Evolutionary conservation across 2,113 vertebrate species (phyloP).

Genomic region (Saccopteryx bilineata): DNA sequence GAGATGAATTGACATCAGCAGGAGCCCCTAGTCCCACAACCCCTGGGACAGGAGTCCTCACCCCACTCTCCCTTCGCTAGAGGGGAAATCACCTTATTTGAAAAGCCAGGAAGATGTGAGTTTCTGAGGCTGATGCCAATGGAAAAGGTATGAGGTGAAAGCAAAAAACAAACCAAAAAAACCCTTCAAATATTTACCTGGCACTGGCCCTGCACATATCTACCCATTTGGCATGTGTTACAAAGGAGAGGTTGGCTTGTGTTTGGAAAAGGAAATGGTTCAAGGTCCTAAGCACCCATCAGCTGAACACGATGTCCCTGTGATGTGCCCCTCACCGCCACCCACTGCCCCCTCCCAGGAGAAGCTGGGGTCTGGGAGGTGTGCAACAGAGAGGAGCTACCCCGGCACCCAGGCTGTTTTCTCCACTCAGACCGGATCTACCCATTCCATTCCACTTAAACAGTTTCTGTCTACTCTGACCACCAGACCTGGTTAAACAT

Average conservation of each 20-base stretch:
- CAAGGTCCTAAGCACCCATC: neutral
- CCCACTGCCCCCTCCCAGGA: neutral
- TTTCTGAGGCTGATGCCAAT: neutral
- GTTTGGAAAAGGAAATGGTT: neutral
- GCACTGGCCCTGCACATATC: neutral
- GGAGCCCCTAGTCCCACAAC: neutral
- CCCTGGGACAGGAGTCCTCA: neutral
- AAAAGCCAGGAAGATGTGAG: neutral
- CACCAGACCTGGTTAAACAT: neutral
- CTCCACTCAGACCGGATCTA: too few relatives aligned
- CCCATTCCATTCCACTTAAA: neutral
- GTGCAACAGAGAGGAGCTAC: accelerated
- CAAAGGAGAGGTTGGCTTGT: neutral
- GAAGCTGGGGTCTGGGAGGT: accelerated
- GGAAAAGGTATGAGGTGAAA: neutral
- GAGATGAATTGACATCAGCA: accelerated
- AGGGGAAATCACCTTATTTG: neutral
- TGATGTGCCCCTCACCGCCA: accelerated
- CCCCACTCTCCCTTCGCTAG: too few relatives aligned
- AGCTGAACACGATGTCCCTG: neutral
- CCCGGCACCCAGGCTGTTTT: accelerated
- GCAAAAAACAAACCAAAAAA: neutral
- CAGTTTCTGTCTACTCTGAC: neutral
- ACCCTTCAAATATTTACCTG: neutral
- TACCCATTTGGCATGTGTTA: accelerated